Conservation (phyloP, 1,140 invertebrate genomes). For the Scaptomyza hsui region DNA sequence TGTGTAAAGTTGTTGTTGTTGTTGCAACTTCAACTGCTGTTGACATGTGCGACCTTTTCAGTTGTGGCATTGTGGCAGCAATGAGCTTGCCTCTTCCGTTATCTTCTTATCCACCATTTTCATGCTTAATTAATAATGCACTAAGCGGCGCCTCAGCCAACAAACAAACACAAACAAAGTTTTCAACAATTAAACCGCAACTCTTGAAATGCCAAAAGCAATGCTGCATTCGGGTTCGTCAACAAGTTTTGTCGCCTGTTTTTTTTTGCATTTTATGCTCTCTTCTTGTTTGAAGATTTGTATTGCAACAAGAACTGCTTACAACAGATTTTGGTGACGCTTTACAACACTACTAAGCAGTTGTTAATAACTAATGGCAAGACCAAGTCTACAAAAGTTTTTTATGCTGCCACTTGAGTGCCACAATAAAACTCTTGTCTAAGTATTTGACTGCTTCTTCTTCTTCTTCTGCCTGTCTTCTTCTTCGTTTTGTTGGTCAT, state of each 20-base stretch:
- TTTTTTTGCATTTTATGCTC: slow-evolving; percentile 5
- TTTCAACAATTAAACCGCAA: slow-evolving; percentile 45
- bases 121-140: slow-evolving; percentile 73
- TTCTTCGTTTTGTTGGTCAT: slow-evolving; percentile 28
- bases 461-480: slow-evolving; percentile 14
- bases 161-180: slow-evolving; percentile 24
- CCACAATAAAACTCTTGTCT: slow-evolving; percentile 37
- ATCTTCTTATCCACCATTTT: slow-evolving; percentile 32
- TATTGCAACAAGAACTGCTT: slow-evolving; percentile 10
- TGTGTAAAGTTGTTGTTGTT: slow-evolving; percentile 24
- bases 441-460: slow-evolving; percentile 33
- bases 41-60: slow-evolving; percentile 49
- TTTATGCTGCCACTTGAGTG: slow-evolving; percentile 31
- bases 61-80: slow-evolving; percentile 1
- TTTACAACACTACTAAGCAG: slow-evolving; percentile 26
- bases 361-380: slow-evolving; percentile 43
- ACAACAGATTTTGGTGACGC: slow-evolving; percentile 12
- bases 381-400: slow-evolving; percentile 5
- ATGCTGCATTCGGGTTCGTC: slow-evolving; percentile 20
- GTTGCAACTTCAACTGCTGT: slow-evolving; percentile 36
- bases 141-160: slow-evolving; percentile 43
- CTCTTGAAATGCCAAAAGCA: slow-evolving; percentile 32
- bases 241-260: slow-evolving; percentile 21
- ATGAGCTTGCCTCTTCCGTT: slow-evolving; percentile 16
- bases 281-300: slow-evolving; percentile 25